Base-by-base conservation (phyloP, 2,113 vertebrate species). In the Tringa solitaria region DNA sequence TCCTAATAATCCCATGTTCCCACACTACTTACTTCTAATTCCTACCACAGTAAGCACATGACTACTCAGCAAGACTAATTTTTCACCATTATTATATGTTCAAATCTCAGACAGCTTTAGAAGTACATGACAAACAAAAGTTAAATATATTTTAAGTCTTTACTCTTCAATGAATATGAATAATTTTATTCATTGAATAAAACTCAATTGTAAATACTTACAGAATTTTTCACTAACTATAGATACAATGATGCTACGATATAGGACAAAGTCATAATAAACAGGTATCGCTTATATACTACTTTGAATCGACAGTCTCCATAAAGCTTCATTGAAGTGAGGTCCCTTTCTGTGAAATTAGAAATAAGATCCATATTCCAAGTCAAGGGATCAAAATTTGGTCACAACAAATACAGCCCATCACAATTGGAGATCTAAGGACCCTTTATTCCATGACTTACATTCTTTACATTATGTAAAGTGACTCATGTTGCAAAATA, bases 391-490 rank as follows among this genome's bases (percentile, higher is more conserved):
- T 60, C 4, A 46, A 76, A 76, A 65, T 72, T 76, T 83, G 41
- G 37, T 28, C 17, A 53, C 6, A 3, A 51, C 28, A 70, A 50
- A 64, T 19, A 13, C 20, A 50, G 16, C 28, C 76, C 2, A 1
- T 74, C 4, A 30, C 37, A 56, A 12, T 6, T 3, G 3, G 27
- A 67, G 14, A 53, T 39, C 12, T 48, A 48, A 48, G 14, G 21
- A 35, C 5, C 9, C 5, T 46, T 60, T 41, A 27, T 54, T 68
- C 30, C 12, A 3, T 35, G 39, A 16, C 0, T 0, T 14, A 22
- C 4, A 27, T 4, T 46, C 14, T n/a, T 70, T 77, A 56, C 33
- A 63, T 46, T 35, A 43, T 20, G 12, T 45, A 9, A 30, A 64
- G 4, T 39, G 6, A 32, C 7, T 72, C 24, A 30, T 12, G 12